Evolutionary conservation across 2,113 vertebrate species (phyloP).

Genomic region (Clupea harengus): DNA sequence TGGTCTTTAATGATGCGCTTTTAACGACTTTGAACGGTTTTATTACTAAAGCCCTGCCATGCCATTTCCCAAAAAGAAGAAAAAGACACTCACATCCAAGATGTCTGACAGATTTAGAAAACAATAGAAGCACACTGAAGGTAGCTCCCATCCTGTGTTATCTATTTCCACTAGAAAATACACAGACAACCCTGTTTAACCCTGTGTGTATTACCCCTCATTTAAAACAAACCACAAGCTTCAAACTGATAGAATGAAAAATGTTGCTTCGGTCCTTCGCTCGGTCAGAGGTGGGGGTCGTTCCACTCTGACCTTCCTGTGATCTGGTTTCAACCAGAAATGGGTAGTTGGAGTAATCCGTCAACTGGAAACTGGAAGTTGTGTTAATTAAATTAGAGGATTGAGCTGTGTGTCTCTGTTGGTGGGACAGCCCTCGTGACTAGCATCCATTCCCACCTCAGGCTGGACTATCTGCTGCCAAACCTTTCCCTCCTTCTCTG

Average conservation of each 20-base stretch:
- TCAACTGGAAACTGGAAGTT: neutral
- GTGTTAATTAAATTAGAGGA: constrained; percentile 13
- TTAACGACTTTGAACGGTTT: neutral
- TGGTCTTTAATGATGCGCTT: neutral
- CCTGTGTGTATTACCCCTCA: neutral
- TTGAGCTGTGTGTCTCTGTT: neutral
- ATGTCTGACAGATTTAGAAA: neutral
- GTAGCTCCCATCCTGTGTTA: too few species aligned
- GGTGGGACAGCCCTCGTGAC: neutral
- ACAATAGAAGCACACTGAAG: too few species aligned
- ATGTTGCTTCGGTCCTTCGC: too few species aligned
- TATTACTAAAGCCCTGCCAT: neutral
- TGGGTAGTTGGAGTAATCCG: neutral
- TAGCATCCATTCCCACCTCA: neutral
- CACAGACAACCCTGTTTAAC: neutral
- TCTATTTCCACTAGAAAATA: too few species aligned
- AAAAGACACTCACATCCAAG: neutral
- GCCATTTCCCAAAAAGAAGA: neutral
- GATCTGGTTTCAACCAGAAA: neutral
- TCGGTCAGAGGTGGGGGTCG: neutral
- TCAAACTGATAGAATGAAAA: neutral
- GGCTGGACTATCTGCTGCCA: neutral
- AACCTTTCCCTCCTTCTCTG: neutral
- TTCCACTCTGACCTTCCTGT: neutral
- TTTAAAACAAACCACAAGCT: too few species aligned